Conservation (phyloP, 1,140 invertebrate genomes). For the Drosophila funebris region DNA sequence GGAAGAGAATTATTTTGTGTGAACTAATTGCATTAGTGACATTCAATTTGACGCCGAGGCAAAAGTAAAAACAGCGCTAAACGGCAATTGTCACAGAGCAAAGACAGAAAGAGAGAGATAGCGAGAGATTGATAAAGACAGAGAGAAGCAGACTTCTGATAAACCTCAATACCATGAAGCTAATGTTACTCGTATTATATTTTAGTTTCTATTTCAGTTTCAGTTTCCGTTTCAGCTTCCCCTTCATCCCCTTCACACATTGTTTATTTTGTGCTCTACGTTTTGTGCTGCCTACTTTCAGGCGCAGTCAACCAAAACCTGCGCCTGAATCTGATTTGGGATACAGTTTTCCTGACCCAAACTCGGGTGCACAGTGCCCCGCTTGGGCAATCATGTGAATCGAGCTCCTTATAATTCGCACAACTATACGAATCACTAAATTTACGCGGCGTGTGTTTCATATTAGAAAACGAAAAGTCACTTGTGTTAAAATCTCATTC, state of each 20-base stretch:
- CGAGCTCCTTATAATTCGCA: conserved; percentile 80
- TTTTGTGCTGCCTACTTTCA: conserved; percentile 58
- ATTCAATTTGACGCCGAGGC: conserved; percentile 74
- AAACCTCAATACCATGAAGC: conserved; percentile 30
- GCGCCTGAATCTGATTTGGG: conserved; percentile 73
- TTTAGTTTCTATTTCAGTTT: conserved; percentile 46
- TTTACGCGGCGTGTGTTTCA: conserved; percentile 14
- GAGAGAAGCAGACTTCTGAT: background rate
- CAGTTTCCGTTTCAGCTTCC: conserved; percentile 49
- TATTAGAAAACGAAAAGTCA: conserved; percentile 8
- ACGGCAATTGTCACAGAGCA: conserved; percentile 76
- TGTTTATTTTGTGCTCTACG: conserved; percentile 46
- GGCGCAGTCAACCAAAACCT: conserved; percentile 71
- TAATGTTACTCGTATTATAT: conserved; percentile 34
- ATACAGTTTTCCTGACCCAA: conserved; percentile 37
- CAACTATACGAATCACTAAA: conserved; percentile 68
- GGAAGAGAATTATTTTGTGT: conserved; percentile 82
- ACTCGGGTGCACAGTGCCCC: conserved; percentile 32
- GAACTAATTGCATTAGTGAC: conserved; percentile 83
- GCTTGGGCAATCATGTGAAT: conserved; percentile 83
- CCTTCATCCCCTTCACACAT: conserved; percentile 32
- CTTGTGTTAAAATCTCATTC: background rate
- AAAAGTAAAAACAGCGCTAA: conserved; percentile 55
- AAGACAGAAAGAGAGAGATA: conserved; percentile 13
- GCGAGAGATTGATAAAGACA: background rate